Conservation (phyloP, 2,888 invertebrate species). For the Steromphala cineraria region DNA sequence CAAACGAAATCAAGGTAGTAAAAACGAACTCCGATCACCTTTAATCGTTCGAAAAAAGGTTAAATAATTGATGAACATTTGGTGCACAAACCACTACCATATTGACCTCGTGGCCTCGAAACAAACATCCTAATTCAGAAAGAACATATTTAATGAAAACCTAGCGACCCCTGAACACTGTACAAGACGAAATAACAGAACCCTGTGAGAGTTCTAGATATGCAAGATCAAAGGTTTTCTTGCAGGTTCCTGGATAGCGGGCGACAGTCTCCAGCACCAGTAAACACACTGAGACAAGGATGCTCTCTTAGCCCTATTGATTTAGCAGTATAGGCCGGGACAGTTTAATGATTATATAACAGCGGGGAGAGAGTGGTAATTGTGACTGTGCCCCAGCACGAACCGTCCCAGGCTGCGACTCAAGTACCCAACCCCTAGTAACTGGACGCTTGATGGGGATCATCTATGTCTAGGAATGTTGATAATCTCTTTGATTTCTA, state of each 20-base stretch:
- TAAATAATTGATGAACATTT: too few relatives aligned
- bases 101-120: neutral
- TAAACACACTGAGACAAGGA: neutral
- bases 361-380: neutral
- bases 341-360: constrained; percentile 2
- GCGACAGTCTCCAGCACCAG: neutral
- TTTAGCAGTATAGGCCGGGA: neutral
- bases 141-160: neutral
- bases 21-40: too few relatives aligned
- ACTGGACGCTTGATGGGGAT: too few relatives aligned
- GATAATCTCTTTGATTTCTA: too few relatives aligned
- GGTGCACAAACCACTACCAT: too few relatives aligned
- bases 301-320: neutral
- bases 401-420: too few relatives aligned
- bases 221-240: neutral
- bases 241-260: neutral
- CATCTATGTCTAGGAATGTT: too few relatives aligned
- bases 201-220: neutral
- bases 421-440: too few relatives aligned
- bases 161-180: neutral
- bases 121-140: neutral
- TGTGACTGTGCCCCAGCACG: neutral
- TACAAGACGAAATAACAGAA: neutral
- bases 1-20: too few relatives aligned
- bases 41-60: too few relatives aligned